phyloP scores from a whole-genome alignment of 1,140 invertebrate genomes.

The Drosophila arawakana region DNA sequence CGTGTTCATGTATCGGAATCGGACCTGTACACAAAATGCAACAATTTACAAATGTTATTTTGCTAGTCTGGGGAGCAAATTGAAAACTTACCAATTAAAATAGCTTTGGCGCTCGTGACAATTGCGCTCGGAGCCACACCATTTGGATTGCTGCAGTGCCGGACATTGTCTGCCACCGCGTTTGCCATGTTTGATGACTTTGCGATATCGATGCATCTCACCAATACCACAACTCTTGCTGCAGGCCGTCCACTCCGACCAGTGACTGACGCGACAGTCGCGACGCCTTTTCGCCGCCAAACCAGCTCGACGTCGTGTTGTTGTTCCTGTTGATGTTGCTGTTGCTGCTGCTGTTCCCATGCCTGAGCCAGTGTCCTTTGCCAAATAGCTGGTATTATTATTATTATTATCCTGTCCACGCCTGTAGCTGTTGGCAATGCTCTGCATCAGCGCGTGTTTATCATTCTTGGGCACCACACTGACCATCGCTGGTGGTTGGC shows the following conservation, averaged over 20 bases:
- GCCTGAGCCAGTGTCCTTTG: constrained; percentile 14
- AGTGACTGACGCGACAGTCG: constrained; percentile 94
- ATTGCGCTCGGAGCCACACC: constrained; percentile 92
- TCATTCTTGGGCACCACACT: constrained; percentile 87
- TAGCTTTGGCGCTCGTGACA: constrained; percentile 86
- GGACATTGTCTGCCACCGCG: constrained; percentile 92
- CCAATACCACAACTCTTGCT: constrained; percentile 94
- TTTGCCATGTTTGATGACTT: constrained; percentile 90
- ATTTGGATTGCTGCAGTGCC: constrained; percentile 92
- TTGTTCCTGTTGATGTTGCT: neutral
- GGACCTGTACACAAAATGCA: constrained; percentile 53
- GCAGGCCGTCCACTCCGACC: constrained; percentile 94
- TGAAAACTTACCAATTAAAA: constrained; percentile 81
- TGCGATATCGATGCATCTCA: constrained; percentile 91
- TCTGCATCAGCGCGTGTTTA: constrained; percentile 90
- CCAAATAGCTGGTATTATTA: constrained; percentile 30
- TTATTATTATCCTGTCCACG: constrained; percentile 36
- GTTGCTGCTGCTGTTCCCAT: neutral
- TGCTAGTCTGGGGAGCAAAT: too few relatives aligned
- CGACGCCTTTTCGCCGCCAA: constrained; percentile 77
- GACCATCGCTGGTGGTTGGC: constrained; percentile 74
- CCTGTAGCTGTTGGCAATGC: constrained; percentile 86
- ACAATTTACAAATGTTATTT: constrained; percentile 3
- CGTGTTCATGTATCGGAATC: constrained; percentile 81
- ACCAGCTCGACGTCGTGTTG: constrained; percentile 80